phyloP scores from a whole-genome alignment of 1,140 invertebrate species.

The Bradynema listronoti region DNA sequence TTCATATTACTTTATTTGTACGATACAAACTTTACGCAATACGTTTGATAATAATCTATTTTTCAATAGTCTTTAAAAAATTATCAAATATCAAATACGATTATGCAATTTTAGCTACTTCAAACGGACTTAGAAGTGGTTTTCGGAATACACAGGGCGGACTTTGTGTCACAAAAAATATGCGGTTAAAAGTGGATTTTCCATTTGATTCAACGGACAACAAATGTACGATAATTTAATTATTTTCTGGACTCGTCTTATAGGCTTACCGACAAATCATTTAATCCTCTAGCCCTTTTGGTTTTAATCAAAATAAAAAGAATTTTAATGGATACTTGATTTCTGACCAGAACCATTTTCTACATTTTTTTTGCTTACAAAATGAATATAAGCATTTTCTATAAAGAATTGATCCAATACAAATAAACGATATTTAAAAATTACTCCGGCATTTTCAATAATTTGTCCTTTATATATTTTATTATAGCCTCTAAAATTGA shows the following conservation, averaged over 20 bases:
- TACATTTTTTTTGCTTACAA: too few relatives aligned
- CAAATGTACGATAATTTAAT: background rate
- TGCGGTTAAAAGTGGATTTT: constrained; percentile 12
- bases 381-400: too few relatives aligned
- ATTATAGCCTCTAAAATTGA: background rate
- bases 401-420: too few relatives aligned
- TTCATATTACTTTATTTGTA: constrained; percentile 10
- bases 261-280: background rate
- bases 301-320: background rate
- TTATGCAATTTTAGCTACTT: constrained; percentile 6
- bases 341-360: too few relatives aligned
- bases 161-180: constrained; percentile 5
- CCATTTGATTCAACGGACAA: background rate
- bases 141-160: constrained; percentile 4
- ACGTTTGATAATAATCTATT: background rate
- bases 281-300: background rate
- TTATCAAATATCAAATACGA: background rate
- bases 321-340: background rate
- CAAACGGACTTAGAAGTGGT: background rate
- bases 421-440: too few relatives aligned
- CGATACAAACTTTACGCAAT: background rate
- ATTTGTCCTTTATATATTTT: background rate
- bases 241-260: background rate
- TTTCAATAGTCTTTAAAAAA: background rate
- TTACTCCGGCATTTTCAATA: too few relatives aligned